A percentile compares a stretch with the other conserved stretches of the same genome.
These are phyloP conservation scores for Erethizon dorsatum DNA, from an alignment of 2,797 vertebrate genomes.

Conservation along the genomic window DNA sequence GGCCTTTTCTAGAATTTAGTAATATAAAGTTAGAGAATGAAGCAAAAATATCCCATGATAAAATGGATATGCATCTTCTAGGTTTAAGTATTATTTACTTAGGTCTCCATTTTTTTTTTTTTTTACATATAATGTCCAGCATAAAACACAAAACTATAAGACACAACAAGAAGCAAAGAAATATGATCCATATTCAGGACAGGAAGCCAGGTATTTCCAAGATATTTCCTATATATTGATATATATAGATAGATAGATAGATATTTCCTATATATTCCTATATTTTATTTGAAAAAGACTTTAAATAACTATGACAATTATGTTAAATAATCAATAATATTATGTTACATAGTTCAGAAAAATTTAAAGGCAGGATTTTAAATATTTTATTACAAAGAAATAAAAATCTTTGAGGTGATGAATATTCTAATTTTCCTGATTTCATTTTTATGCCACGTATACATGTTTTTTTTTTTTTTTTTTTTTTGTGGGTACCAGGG, in stretches of 20 bases:
- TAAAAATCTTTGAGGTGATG: background rate
- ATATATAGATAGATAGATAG: too few relatives aligned
- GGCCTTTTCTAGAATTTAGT: background rate
- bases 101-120: background rate
- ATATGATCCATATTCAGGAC: background rate
- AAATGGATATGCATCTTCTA: background rate
- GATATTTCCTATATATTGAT: background rate
- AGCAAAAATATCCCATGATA: background rate
- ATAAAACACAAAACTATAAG: background rate
- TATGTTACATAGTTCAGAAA: background rate
- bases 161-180: background rate
- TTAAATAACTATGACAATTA: background rate
- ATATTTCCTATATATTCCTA: too few relatives aligned
- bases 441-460: background rate
- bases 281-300: background rate
- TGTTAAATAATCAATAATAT: background rate
- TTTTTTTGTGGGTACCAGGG: too few relatives aligned
- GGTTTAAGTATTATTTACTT: background rate
- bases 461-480: too few relatives aligned
- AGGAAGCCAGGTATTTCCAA: background rate
- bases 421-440: background rate
- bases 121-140: background rate
- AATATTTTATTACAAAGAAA: background rate
- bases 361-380: background rate
- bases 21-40: background rate